These are phyloP conservation scores for Rhagonycha fulva DNA, from an alignment of 2,888 invertebrate genomes.

Conservation along the genomic window DNA sequence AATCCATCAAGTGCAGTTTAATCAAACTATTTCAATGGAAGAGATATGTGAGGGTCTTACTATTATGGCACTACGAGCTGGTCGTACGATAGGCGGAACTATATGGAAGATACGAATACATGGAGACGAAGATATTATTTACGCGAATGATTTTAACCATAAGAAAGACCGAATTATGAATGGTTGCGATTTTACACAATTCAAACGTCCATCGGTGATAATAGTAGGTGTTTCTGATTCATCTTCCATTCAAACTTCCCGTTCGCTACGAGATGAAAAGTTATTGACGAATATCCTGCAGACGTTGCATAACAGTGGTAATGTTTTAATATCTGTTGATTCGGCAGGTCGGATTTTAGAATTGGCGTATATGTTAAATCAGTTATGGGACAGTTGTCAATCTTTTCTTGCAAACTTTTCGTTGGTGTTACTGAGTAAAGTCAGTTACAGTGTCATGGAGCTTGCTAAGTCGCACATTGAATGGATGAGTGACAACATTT, in stretches of 20 bases:
- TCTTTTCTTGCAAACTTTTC: constrained; percentile 95
- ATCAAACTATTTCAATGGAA: constrained; percentile 91
- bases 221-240: constrained; percentile 97
- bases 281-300: constrained; percentile 96
- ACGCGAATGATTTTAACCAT: constrained; percentile 98
- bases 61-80: constrained; percentile 92
- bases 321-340: constrained; percentile 93
- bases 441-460: constrained; percentile 97
- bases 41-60: constrained; percentile 96
- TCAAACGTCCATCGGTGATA: constrained; percentile 90
- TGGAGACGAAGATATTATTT: constrained; percentile 97
- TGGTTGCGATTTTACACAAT: constrained; percentile 89
- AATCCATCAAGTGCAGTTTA: constrained; percentile 95
- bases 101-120: constrained; percentile 98
- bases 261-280: constrained; percentile 92
- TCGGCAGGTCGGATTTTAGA: constrained; percentile 98
- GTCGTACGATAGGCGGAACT: constrained; percentile 98
- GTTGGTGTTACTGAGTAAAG: constrained; percentile 90
- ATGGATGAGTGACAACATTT: constrained; percentile 99
- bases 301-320: constrained; percentile 92
- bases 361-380: constrained; percentile 94
- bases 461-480: constrained; percentile 99
- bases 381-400: constrained; percentile 92
- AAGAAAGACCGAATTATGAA: constrained; percentile 98
- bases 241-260: constrained; percentile 86